A percentile compares a stretch with the other conserved stretches of the same genome.
Conservation (phyloP, 2,797 vertebrate species). For the Rhinichthys osculus region DNA sequence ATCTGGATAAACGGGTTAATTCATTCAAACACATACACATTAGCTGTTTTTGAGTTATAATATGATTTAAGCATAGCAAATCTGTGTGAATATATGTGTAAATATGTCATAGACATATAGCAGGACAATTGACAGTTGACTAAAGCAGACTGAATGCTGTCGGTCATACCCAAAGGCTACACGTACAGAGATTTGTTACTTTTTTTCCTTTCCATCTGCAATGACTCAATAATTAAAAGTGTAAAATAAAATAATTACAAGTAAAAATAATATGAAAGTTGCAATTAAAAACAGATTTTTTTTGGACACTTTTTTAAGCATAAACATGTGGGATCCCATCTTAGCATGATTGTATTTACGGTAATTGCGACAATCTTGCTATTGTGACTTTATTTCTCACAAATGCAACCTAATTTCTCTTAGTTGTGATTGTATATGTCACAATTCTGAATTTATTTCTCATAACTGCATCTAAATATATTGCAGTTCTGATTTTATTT, state of each 20-base stretch:
- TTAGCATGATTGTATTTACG: neutral
- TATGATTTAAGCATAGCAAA: neutral
- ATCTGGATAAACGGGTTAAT: slow-evolving; percentile 84
- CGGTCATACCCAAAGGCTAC: neutral
- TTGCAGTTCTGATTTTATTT: neutral
- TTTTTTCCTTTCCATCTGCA: neutral
- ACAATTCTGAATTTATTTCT: neutral
- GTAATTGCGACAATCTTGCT: neutral
- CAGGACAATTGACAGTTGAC: slow-evolving; percentile 6
- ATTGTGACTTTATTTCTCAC: neutral
- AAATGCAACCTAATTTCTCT: neutral
- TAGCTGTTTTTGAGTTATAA: neutral
- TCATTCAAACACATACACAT: neutral
- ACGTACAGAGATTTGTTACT: neutral
- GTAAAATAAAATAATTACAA: slow-evolving; percentile 1
- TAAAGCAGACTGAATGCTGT: slow-evolving; percentile 6
- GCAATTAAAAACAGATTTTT: neutral
- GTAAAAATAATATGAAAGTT: neutral
- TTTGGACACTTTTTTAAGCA: neutral
- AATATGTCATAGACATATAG: slow-evolving; percentile 19
- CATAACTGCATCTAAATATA: neutral
- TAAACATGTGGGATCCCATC: neutral
- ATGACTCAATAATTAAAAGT: slow-evolving; percentile 2
- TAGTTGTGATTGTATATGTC: neutral
- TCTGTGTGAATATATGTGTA: slow-evolving; percentile 12